These are phyloP conservation scores for Platysteira castanea DNA, from an alignment of 2,113 vertebrate species.

Conservation along the genomic window DNA sequence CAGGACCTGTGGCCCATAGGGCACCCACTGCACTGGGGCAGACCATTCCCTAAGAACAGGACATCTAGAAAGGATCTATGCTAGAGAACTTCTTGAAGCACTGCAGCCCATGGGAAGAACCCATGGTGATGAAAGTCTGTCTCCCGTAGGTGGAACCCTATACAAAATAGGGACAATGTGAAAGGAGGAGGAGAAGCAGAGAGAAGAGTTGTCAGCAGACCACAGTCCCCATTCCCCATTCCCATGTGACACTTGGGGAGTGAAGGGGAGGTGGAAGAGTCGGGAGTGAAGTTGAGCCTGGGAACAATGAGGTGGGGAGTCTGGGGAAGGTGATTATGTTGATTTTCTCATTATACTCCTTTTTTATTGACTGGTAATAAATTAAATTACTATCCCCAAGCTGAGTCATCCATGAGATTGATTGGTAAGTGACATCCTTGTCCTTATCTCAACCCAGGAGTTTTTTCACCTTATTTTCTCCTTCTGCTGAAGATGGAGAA, in stretches of 20 bases:
- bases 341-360: background rate
- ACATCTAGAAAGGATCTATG: background rate
- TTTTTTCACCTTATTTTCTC: background rate
- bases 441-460: background rate
- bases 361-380: background rate
- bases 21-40: fast-evolving
- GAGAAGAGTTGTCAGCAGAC: background rate
- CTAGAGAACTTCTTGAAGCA: background rate
- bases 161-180: background rate
- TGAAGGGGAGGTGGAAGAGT: background rate
- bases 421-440: background rate
- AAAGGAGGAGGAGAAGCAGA: background rate
- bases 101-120: background rate
- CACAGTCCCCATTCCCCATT: background rate
- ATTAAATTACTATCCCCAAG: background rate
- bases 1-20: background rate
- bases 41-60: background rate
- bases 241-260: background rate
- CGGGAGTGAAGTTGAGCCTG: background rate
- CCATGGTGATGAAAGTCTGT: fast-evolving
- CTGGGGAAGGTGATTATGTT: background rate
- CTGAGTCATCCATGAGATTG: background rate
- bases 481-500: background rate
- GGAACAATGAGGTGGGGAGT: background rate
- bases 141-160: background rate